Evolutionary conservation across 2,888 invertebrate genomes (phyloP).

Genomic region (Diplazon laetatorius): DNA sequence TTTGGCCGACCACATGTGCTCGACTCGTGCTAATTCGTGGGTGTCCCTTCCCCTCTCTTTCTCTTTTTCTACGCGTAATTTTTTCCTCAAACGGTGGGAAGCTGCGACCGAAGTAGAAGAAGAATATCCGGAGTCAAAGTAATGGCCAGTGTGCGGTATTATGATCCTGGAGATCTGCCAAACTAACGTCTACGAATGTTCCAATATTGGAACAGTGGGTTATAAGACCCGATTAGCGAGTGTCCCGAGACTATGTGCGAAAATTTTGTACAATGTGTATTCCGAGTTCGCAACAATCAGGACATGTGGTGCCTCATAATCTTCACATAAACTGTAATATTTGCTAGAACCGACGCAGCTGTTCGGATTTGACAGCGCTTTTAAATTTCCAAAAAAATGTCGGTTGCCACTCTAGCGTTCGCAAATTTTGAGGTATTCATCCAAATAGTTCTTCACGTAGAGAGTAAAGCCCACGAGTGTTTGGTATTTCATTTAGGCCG

Average conservation of each 20-base stretch:
- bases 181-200: conserved; percentile 64
- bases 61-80: conserved; percentile 20
- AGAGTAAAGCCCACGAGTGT: too few relatives aligned
- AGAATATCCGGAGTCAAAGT: conserved; percentile 53
- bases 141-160: conserved; percentile 59
- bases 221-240: conserved; percentile 65
- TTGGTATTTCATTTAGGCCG: too few relatives aligned
- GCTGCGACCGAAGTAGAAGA: conserved; percentile 17
- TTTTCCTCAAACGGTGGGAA: conserved; percentile 37
- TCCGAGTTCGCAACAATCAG: neutral
- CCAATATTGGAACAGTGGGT: conserved; percentile 68
- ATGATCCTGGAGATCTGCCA: conserved; percentile 66
- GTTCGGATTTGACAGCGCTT: too few relatives aligned
- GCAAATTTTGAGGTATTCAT: too few relatives aligned
- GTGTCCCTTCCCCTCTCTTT: conserved; percentile 10
- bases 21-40: conserved; percentile 14
- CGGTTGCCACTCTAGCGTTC: too few relatives aligned
- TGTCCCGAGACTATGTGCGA: conserved; percentile 31
- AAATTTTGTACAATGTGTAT: neutral
- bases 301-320: too few relatives aligned
- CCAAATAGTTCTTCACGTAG: too few relatives aligned
- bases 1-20: conserved; percentile 23
- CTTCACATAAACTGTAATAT: too few relatives aligned
- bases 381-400: too few relatives aligned
- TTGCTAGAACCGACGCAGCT: too few relatives aligned